These are phyloP conservation scores for Psilanteris sp. DNA, from an alignment of 1,140 invertebrate species.

Conservation along the genomic window DNA sequence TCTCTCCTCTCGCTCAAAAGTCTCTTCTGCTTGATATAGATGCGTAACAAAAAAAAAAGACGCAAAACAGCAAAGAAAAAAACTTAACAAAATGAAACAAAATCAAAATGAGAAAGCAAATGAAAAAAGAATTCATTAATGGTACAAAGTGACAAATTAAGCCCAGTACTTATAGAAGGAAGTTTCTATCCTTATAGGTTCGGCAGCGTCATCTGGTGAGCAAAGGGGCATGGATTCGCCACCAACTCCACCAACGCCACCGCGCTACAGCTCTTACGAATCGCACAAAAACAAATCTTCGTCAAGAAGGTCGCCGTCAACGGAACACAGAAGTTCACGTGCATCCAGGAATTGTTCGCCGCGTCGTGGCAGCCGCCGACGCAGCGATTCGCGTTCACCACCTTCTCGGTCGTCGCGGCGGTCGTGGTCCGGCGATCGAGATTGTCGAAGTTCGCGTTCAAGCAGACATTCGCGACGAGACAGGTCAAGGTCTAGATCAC, in stretches of 20 bases:
- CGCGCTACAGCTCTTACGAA: conserved; percentile 71
- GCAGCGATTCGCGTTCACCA: conserved; percentile 69
- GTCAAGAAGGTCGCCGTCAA: conserved; percentile 69
- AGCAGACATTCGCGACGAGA: conserved; percentile 70
- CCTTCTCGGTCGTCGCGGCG: conserved; percentile 66
- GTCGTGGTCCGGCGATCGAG: conserved; percentile 68
- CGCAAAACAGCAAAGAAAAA: too few relatives aligned
- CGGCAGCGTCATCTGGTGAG: conserved; percentile 56
- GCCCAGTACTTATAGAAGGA: conserved; percentile 78
- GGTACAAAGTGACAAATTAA: conserved; percentile 61
- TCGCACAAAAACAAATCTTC: conserved; percentile 67
- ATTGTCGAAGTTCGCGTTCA: conserved; percentile 42
- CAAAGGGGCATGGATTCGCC: conserved; percentile 70
- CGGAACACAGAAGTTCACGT: conserved; percentile 64
- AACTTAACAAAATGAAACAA: too few relatives aligned
- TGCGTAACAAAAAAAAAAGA: too few relatives aligned
- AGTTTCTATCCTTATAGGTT: conserved; percentile 81
- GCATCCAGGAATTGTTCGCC: conserved; percentile 67
- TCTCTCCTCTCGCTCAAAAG: too few relatives aligned
- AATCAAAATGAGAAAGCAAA: conserved; percentile 13
- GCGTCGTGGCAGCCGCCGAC: conserved; percentile 69
- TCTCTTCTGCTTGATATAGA: too few relatives aligned
- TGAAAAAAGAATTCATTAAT: conserved; percentile 67
- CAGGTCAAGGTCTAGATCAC: conserved; percentile 68
- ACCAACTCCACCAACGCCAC: conserved; percentile 73